Percentiles rank a stretch among this genome's conserved stretches.
Evolutionary conservation across 2,888 invertebrate genomes (phyloP).

Genomic region (Zhuqinia jingwanae): DNA sequence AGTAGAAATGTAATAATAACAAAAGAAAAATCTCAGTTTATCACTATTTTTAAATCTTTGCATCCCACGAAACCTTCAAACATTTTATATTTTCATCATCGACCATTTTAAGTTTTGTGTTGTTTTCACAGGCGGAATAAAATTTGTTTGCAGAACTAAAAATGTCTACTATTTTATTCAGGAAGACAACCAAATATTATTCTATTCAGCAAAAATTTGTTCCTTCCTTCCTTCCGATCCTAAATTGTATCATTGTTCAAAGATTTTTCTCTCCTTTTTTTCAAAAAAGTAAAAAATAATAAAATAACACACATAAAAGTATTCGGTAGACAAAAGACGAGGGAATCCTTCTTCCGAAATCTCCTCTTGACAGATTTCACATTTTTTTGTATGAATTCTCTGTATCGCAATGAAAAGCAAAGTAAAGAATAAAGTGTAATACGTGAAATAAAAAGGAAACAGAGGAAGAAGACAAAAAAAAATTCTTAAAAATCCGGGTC

Average conservation of each 20-base stretch:
- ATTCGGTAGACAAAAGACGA: conserved; percentile 25
- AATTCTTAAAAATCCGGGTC: conserved; percentile 19
- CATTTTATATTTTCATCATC: too few relatives aligned
- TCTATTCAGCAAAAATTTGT: background rate
- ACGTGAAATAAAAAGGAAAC: conserved; percentile 17
- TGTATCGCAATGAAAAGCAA: conserved; percentile 8
- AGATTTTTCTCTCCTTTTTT: conserved; percentile 16
- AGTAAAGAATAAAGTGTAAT: background rate
- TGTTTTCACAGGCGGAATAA: too few relatives aligned
- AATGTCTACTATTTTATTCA: background rate
- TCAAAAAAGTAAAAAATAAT: conserved; percentile 25
- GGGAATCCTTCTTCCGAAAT: conserved; percentile 43
- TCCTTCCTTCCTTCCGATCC: conserved; percentile 64
- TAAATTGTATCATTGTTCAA: conserved; percentile 52
- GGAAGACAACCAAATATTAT: background rate
- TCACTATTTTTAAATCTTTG: too few relatives aligned
- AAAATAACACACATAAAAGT: conserved; percentile 17
- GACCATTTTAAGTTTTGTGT: too few relatives aligned
- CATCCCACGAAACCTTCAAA: too few relatives aligned
- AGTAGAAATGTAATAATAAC: too few relatives aligned
- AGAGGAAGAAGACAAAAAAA: background rate
- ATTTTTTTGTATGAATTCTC: conserved; percentile 31
- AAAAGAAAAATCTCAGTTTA: too few relatives aligned
- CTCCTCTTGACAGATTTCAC: conserved; percentile 49
- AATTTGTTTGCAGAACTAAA: background rate